Base-by-base conservation (phyloP, 2,113 vertebrate genomes). In the Regulus satrapa region DNA sequence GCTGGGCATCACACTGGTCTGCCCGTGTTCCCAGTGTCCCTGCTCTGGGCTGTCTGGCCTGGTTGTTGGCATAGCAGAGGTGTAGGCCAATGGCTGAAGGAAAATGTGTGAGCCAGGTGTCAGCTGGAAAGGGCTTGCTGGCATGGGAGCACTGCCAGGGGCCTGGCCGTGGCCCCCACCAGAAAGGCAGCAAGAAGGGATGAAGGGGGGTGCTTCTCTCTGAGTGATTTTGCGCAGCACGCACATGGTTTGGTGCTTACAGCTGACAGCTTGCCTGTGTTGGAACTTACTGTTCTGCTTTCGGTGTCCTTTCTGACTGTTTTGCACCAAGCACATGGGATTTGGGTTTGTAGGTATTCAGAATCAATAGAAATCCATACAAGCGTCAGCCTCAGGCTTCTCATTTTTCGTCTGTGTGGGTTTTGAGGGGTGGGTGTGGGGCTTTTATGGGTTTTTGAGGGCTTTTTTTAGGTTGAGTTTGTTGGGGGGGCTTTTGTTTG, bases 91-190 rank as follows among this genome's bases (percentile, higher is more conserved):
- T 25, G 25, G 20, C 25, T 66, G 64, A 74, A 80, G 56, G 51
- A 43, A 4, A 31, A 14, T 3, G 8, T 21, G 24, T 10, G 8
- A 56, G n/a, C 17, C 14, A 7, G 26, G 28, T 71, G 48, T 49
- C 2, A 8, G 7, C 12, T 29, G 69, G 36, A 56, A 32, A 54
- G 55, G 25, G 12, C 9, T 77, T 49, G 46, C 13, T 84, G 73
- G 8, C n/a, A 5, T 18, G 64, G 34, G 12, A 63, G 8, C 0
- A 0, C 17, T 5, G 1, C 41, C 28, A 24, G 48, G 25, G 54
- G 20, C 9, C 6, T 4, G 5, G 23, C 25, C 0, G 0, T 64
- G 55, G 49, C 10, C 1, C 6, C 64, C 0, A 0, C 29, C 4
- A 7, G 41, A 64, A 77, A 10, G 66, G 40, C 21, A 54, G 19